phyloP scores from a whole-genome alignment of 2,797 vertebrate species.

The Xenentodon cancila region DNA sequence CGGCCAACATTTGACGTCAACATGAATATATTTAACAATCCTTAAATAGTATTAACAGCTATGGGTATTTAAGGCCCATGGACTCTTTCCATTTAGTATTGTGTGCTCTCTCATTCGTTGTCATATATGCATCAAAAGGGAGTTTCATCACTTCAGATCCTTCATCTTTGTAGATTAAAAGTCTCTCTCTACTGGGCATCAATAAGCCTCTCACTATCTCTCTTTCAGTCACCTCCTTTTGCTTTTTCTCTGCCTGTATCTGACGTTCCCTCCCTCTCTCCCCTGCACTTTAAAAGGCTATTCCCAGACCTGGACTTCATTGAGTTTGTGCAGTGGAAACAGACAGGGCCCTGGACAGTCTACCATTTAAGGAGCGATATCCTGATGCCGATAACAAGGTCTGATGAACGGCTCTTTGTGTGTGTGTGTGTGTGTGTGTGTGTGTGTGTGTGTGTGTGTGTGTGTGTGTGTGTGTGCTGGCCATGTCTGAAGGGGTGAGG shows the following conservation, averaged over 20 bases:
- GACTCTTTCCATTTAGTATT: too few relatives aligned
- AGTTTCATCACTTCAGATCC: background rate
- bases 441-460: conserved; percentile 14
- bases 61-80: too few relatives aligned
- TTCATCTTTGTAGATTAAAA: conserved; percentile 6
- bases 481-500: conserved; percentile 25
- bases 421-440: conserved; percentile 26
- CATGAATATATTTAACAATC: too few relatives aligned
- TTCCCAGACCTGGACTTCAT: conserved; percentile 64
- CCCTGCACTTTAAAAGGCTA: conserved; percentile 66
- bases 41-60: too few relatives aligned
- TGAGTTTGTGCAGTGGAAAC: conserved; percentile 67
- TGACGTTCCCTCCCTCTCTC: conserved; percentile 9
- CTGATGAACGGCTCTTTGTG: conserved; percentile 50
- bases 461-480: conserved; percentile 25
- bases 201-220: background rate
- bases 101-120: too few relatives aligned
- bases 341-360: conserved; percentile 66
- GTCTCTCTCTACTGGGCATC: conserved; percentile 1
- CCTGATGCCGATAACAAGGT: conserved; percentile 69
- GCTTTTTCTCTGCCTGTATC: conserved; percentile 38
- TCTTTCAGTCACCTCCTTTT: conserved; percentile 29
- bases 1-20: too few relatives aligned
- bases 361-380: conserved; percentile 82
- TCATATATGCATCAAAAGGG: background rate